phyloP scores from a whole-genome alignment of 2,888 invertebrate species.

The Drosophila vallismaia region DNA sequence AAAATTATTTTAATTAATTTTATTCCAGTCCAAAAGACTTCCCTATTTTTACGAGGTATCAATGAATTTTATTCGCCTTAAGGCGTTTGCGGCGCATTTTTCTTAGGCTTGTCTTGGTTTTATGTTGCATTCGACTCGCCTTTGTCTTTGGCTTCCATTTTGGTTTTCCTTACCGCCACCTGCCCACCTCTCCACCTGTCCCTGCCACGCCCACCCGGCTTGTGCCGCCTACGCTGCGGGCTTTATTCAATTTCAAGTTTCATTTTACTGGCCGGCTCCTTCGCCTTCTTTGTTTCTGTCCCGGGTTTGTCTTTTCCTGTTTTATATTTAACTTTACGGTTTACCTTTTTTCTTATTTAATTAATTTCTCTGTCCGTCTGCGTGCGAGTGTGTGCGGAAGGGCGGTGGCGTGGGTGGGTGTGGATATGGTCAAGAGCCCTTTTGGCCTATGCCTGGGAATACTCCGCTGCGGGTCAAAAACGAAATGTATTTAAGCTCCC shows the following conservation, averaged over 20 bases:
- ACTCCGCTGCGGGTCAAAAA: conserved; percentile 62
- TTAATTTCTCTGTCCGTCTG: conserved; percentile 65
- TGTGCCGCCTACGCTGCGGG: conserved; percentile 28
- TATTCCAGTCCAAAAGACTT: neutral
- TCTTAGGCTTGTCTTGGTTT: conserved; percentile 16
- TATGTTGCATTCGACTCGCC: conserved; percentile 59
- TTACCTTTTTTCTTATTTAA: conserved; percentile 80
- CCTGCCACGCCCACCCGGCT: conserved; percentile 13
- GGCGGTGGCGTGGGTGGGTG: conserved; percentile 6
- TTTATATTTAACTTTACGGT: conserved; percentile 77
- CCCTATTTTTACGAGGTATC: conserved; percentile 20
- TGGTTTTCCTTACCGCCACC: conserved; percentile 15
- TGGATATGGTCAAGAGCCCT: conserved; percentile 50
- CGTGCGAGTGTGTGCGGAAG: conserved; percentile 22
- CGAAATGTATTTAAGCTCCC: conserved; percentile 55
- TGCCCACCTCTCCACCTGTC: conserved; percentile 20
- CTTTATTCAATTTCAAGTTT: conserved; percentile 80
- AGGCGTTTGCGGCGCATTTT: conserved; percentile 5
- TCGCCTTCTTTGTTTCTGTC: conserved; percentile 43
- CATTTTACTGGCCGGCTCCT: conserved; percentile 46
- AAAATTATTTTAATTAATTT: neutral
- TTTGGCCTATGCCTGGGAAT: conserved; percentile 53
- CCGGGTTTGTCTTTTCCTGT: conserved; percentile 72
- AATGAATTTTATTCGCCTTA: neutral
- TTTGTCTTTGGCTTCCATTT: conserved; percentile 53